A percentile compares a stretch with the other conserved stretches of the same genome.
These are phyloP conservation scores for Flexamia atlantica DNA, from an alignment of 2,888 invertebrate genomes.

Conservation along the genomic window DNA sequence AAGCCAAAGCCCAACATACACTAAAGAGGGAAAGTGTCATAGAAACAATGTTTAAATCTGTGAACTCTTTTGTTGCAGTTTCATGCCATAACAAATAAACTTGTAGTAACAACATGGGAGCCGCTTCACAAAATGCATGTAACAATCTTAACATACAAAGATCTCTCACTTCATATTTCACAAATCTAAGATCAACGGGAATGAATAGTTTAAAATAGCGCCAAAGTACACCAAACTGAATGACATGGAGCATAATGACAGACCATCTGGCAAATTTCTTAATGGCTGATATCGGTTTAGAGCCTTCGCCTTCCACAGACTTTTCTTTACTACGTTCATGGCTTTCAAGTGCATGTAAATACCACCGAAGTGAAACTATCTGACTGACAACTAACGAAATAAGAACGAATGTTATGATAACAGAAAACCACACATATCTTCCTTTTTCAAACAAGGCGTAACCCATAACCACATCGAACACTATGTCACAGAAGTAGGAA, in stretches of 20 bases:
- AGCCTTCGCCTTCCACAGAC: constrained; percentile 62
- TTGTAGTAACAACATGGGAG: constrained; percentile 91
- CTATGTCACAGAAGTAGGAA: constrained; percentile 94
- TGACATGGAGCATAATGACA: constrained; percentile 77
- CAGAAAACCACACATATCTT: constrained; percentile 81
- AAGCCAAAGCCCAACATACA: constrained; percentile 94
- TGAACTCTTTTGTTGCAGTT: constrained; percentile 76
- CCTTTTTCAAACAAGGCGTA: constrained; percentile 88
- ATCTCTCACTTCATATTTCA: constrained; percentile 88
- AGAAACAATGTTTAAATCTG: constrained; percentile 88
- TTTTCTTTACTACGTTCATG: constrained; percentile 68
- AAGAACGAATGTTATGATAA: constrained; percentile 84
- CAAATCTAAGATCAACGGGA: constrained; percentile 88
- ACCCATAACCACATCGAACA: constrained; percentile 91
- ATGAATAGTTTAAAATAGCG: constrained; percentile 89
- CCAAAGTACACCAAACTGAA: constrained; percentile 87
- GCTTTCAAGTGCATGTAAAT: constrained; percentile 75
- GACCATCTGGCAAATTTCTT: constrained; percentile 67
- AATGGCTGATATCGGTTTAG: constrained; percentile 58
- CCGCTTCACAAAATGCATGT: constrained; percentile 93
- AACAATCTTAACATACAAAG: constrained; percentile 87
- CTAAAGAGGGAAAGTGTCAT: constrained; percentile 90
- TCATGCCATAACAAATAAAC: constrained; percentile 83
- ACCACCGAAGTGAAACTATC: constrained; percentile 85
- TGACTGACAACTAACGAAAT: constrained; percentile 87